phyloP scores from a whole-genome alignment of 2,888 invertebrate genomes.

The Hyppa rectilinea region DNA sequence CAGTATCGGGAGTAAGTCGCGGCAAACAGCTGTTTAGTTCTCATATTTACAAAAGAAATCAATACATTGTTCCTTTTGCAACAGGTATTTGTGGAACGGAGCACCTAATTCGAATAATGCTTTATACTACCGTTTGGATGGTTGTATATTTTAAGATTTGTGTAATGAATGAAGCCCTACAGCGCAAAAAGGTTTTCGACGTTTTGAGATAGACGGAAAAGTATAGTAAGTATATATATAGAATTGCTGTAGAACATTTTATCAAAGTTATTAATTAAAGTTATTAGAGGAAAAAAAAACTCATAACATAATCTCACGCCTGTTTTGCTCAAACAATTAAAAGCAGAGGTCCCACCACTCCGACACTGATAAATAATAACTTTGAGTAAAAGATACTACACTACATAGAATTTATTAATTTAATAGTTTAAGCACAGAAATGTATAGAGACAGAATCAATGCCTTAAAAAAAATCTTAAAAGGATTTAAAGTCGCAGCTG shows the following conservation, averaged over 20 bases:
- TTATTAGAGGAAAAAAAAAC: background rate
- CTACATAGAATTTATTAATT: background rate
- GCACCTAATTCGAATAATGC: constrained; percentile 19
- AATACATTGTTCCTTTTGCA: constrained; percentile 31
- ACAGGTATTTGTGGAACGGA: constrained; percentile 39
- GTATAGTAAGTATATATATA: too few species aligned
- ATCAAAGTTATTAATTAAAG: background rate
- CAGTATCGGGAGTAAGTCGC: constrained; percentile 23
- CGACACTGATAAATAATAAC: background rate
- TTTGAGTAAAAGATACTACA: background rate
- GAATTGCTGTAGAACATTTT: background rate
- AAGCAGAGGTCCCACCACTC: background rate
- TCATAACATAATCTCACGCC: background rate
- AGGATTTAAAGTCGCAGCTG: too few species aligned
- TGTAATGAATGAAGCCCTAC: background rate
- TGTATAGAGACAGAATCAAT: too few species aligned
- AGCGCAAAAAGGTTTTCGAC: background rate
- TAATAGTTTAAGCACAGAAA: too few species aligned
- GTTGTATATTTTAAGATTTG: constrained; percentile 27
- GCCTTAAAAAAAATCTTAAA: too few species aligned
- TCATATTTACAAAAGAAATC: constrained; percentile 35
- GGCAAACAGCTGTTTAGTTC: constrained; percentile 30
- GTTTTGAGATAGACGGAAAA: background rate
- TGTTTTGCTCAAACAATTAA: background rate
- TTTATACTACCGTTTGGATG: constrained; percentile 19